phyloP scores from a whole-genome alignment of 2,113 vertebrate genomes.

The Macroglossus sobrinus region DNA sequence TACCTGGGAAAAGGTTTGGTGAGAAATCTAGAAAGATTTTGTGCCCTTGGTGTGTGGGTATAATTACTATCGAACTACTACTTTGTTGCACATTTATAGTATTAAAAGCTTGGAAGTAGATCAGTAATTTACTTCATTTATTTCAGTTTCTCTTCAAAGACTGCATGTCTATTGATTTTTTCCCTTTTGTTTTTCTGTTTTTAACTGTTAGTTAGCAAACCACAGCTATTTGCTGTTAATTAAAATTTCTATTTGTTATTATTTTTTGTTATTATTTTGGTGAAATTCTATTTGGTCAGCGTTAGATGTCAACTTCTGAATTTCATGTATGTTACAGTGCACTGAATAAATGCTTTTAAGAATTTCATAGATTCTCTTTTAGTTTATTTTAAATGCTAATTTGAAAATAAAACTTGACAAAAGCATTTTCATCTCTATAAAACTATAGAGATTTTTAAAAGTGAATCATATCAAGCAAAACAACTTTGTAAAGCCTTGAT shows the following conservation, averaged over 20 bases:
- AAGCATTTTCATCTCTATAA: not conserved
- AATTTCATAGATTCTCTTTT: not conserved
- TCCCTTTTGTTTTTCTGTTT: not conserved
- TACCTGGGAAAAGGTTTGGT: not conserved
- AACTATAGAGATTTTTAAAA: not conserved
- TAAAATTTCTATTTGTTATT: not conserved
- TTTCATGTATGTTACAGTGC: not conserved
- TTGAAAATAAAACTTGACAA: conserved; percentile 41
- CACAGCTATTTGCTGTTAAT: conserved; percentile 25
- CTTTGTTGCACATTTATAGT: not conserved
- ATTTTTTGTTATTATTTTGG: conserved; percentile 10
- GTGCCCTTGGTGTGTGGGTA: not conserved
- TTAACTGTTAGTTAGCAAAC: conserved; percentile 13
- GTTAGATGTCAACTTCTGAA: not conserved
- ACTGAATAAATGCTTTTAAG: not conserved
- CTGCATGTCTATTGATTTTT: not conserved
- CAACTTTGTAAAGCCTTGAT: conserved; percentile 12
- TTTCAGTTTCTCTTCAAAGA: not conserved
- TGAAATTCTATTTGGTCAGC: conserved; percentile 20
- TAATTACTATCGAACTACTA: not conserved
- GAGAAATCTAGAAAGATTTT: not conserved
- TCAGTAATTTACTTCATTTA: not conserved
- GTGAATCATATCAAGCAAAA: not conserved
- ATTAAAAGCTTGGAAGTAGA: conserved; percentile 22
- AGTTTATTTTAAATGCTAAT: not conserved